A percentile compares a stretch with the other conserved stretches of the same genome.
phyloP scores from a whole-genome alignment of 2,888 invertebrate genomes.

The Malthinus flaveolus region DNA sequence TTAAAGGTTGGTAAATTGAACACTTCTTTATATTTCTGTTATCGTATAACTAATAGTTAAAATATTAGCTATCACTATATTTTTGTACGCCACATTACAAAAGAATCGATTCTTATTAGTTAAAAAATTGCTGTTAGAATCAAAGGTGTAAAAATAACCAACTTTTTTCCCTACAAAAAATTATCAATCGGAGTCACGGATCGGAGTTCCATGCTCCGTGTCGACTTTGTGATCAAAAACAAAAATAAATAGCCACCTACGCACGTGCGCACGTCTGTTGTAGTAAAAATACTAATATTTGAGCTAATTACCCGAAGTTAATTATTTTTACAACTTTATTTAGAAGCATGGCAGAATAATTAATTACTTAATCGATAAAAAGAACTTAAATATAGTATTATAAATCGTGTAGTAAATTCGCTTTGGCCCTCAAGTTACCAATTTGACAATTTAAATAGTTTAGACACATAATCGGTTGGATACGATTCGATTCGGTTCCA shows the following conservation, averaged over 20 bases:
- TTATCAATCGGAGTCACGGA: too few relatives aligned
- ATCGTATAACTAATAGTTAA: slow-evolving; percentile 26
- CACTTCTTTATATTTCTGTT: slow-evolving; percentile 11
- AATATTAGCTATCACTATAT: slow-evolving; percentile 30
- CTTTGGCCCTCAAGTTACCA: slow-evolving; percentile 23
- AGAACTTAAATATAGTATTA: slow-evolving; percentile 11
- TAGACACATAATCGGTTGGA: neutral
- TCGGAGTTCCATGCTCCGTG: too few relatives aligned
- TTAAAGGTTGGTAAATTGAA: neutral
- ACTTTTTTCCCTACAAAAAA: neutral
- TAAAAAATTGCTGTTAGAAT: slow-evolving; percentile 20
- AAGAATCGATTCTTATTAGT: slow-evolving; percentile 11
- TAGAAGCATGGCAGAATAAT: slow-evolving; percentile 20
- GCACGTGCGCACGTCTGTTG: too few relatives aligned
- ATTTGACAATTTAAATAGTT: slow-evolving; percentile 23
- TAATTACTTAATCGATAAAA: slow-evolving; percentile 15
- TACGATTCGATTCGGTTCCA: slow-evolving; percentile 14
- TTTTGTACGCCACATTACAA: slow-evolving; percentile 29
- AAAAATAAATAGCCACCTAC: too few relatives aligned
- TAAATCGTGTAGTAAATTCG: slow-evolving; percentile 15
- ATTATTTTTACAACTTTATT: slow-evolving; percentile 28
- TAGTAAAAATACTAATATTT: too few relatives aligned
- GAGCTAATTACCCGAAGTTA: neutral
- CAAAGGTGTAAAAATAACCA: slow-evolving; percentile 1
- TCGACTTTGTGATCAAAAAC: too few relatives aligned